Percentiles rank a stretch among this genome's conserved stretches.
Evolutionary conservation across 2,888 invertebrate species (phyloP).

Genomic region (Ophonus ardosiacus): DNA sequence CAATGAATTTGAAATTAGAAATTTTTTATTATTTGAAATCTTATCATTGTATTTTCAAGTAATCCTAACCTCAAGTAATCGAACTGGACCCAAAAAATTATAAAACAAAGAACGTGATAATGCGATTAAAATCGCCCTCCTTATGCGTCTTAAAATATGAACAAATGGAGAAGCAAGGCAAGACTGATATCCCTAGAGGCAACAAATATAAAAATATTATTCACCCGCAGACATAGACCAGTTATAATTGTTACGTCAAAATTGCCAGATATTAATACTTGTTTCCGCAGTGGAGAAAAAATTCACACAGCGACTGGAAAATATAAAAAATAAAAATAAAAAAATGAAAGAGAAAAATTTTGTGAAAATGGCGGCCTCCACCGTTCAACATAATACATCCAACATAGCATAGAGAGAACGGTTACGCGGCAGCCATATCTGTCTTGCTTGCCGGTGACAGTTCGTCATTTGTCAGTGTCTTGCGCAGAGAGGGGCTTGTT

Average conservation of each 20-base stretch:
- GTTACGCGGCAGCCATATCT: constrained; percentile 76
- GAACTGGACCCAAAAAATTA: no score
- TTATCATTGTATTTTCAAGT: no score
- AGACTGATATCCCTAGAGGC: constrained; percentile 21
- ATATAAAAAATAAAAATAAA: constrained; percentile 55
- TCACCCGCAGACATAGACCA: constrained; percentile 56
- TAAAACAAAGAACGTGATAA: background rate
- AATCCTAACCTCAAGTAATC: no score
- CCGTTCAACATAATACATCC: constrained; percentile 67
- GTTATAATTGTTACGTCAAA: constrained; percentile 62
- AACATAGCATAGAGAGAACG: constrained; percentile 74
- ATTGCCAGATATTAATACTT: constrained; percentile 59
- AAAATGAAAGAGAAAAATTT: constrained; percentile 69
- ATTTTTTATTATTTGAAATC: no score
- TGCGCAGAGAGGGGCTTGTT: constrained; percentile 74
- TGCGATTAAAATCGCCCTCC: background rate
- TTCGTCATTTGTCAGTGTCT: constrained; percentile 78
- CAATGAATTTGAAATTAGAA: no score
- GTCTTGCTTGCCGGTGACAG: constrained; percentile 78
- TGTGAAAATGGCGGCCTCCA: constrained; percentile 74
- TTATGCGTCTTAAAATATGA: background rate
- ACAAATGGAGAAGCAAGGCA: background rate
- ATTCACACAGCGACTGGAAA: constrained; percentile 64
- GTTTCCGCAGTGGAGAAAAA: constrained; percentile 63
- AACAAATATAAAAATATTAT: constrained; percentile 62